Evolutionary conservation across 2,113 vertebrate species (phyloP).

Genomic region (Rhinolophus sinicus): DNA sequence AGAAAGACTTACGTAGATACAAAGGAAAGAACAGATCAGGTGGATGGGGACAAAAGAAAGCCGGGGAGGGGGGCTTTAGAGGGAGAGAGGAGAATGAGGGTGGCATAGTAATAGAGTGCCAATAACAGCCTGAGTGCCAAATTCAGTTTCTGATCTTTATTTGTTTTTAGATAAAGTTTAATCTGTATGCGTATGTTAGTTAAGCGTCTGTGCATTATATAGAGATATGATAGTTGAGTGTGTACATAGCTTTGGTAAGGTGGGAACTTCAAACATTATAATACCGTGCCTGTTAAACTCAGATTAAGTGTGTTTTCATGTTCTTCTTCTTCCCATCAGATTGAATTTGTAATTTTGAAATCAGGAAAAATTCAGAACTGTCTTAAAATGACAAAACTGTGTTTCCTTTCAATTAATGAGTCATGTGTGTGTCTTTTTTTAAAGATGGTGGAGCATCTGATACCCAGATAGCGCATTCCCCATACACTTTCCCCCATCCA

Average conservation of each 20-base stretch:
- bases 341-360: conserved; percentile 11
- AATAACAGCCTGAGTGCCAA: neutral
- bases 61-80: neutral
- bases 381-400: conserved; percentile 42
- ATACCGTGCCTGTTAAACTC: neutral
- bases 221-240: neutral
- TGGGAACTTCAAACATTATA: neutral
- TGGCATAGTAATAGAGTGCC: neutral
- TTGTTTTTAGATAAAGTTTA: conserved; percentile 40
- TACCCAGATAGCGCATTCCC: conserved; percentile 21
- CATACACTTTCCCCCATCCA: conserved; percentile 10
- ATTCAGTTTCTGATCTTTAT: conserved; percentile 29
- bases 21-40: conserved; percentile 33
- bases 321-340: conserved; percentile 30
- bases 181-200: neutral
- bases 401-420: conserved; percentile 58
- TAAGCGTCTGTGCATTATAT: conserved; percentile 27
- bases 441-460: conserved; percentile 55
- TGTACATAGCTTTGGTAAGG: neutral
- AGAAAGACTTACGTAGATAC: conserved; percentile 45
- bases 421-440: neutral
- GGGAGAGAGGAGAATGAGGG: neutral
- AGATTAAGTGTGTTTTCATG: conserved; percentile 21
- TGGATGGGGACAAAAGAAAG: conserved; percentile 13
- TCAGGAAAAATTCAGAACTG: conserved; percentile 34